Conservation (phyloP, 2,888 invertebrate genomes). For the Nebria salina region DNA sequence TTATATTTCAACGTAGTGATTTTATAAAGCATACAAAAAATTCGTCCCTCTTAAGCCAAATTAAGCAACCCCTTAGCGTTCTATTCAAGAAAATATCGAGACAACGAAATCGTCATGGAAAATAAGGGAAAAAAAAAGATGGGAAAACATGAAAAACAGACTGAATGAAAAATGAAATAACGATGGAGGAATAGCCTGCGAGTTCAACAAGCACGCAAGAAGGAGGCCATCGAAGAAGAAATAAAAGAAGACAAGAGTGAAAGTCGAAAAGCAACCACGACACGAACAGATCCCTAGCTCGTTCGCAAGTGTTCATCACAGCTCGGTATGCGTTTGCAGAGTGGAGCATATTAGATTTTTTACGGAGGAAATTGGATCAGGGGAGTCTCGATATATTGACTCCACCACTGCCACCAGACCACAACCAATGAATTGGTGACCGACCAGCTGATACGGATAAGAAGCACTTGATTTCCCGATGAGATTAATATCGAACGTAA, state of each 20-base stretch:
- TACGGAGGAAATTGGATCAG: background rate
- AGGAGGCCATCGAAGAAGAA: background rate
- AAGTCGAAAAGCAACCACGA: background rate
- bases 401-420: background rate
- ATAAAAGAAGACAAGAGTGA: background rate
- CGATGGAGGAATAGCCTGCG: background rate
- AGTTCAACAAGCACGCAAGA: background rate
- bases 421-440: conserved; percentile 1
- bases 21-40: background rate
- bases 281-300: background rate
- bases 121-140: background rate
- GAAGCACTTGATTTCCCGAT: background rate
- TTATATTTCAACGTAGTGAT: background rate
- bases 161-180: background rate
- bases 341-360: background rate
- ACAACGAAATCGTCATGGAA: background rate
- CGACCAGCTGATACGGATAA: background rate
- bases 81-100: background rate
- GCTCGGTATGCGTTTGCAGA: background rate
- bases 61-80: background rate
- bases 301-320: background rate
- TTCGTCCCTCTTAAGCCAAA: background rate
- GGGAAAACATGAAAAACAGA: background rate
- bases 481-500: background rate
- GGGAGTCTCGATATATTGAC: background rate